Percentiles rank a stretch among this genome's conserved stretches.
These are phyloP conservation scores for Lynx canadensis DNA, from an alignment of 2,113 vertebrate genomes.

Conservation along the genomic window DNA sequence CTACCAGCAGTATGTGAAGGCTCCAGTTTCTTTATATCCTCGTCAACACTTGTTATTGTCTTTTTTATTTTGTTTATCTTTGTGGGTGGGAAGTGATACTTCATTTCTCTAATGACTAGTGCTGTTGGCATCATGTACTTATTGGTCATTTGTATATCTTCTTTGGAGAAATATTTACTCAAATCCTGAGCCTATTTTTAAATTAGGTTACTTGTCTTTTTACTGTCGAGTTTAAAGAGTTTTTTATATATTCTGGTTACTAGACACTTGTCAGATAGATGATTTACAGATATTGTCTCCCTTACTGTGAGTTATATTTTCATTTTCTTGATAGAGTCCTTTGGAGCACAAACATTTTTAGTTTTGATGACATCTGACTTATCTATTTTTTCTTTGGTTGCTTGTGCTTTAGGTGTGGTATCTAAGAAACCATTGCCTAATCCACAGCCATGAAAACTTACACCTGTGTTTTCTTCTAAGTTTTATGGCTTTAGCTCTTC, in stretches of 20 bases:
- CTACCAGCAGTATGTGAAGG: background rate
- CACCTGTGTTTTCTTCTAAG: background rate
- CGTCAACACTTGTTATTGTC: background rate
- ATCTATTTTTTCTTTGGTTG: background rate
- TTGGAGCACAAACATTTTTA: background rate
- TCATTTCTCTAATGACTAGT: slow-evolving; percentile 8
- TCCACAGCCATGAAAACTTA: background rate
- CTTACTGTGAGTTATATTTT: background rate
- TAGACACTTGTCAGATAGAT: background rate
- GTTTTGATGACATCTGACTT: slow-evolving; percentile 14
- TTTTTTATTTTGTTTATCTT: background rate
- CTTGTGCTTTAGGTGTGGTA: background rate
- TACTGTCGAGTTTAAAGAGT: background rate
- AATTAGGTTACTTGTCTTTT: background rate
- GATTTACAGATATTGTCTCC: background rate
- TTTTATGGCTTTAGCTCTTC: slow-evolving; percentile 19
- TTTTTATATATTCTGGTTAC: background rate
- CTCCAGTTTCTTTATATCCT: background rate
- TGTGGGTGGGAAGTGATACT: background rate
- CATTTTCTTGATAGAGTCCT: background rate
- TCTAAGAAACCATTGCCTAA: slow-evolving; percentile 1
- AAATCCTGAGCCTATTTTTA: background rate
- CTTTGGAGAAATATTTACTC: background rate
- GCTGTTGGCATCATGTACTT: background rate
- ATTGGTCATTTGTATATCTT: background rate